Base-by-base conservation (phyloP, 2,888 invertebrate species). In the Leptopilina syphax region DNA sequence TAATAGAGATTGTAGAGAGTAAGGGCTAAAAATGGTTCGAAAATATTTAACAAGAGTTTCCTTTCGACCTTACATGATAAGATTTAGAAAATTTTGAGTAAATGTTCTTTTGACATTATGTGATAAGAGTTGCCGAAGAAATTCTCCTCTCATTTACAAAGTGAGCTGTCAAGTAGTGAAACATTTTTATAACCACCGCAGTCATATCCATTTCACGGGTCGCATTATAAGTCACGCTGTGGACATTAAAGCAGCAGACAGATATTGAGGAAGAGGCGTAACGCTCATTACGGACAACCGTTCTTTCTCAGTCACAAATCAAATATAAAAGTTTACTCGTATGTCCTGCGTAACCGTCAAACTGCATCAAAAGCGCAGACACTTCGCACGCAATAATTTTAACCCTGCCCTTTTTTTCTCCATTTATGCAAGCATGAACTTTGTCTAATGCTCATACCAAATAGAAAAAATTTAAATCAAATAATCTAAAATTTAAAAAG, bases 221-320 rank as follows among this genome's bases (percentile, higher is more conserved):
- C 76, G 76, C 79, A 65, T 73, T 78, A 66, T 80, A 82, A 82
- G 81, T 81, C 79, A 81, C 65, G 76, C 78, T 78, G 77, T 73
- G 68, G 76, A 78, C 85, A 84, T 84, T 80, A 84, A 84, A 82
- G 84, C 82, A 83, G 83, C 87, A 84, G 86, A 88, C 87, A 88
- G 87, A 88, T 89, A 89, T 89, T 89, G 87, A 89, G 89, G 88
- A 90, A 89, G 89, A 89, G 89, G 89, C 85, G 88, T 83, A 82
- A 85, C 86, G 85, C 86, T 90, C 88, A 88, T 90, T 89, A 87
- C 87, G 85, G 84, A 82, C 86, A 84, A 87, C 85, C 84, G 84
- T 85, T 80, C 82, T 85, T 85, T 84, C 85, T 82, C 77, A 83
- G 87, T 87, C 85, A 89, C 90, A 90, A 90, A 90, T 90, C 90